A percentile compares a stretch with the other conserved stretches of the same genome.
Conservation (phyloP, 2,888 invertebrate genomes). For the Neoaliturus tenellus region DNA sequence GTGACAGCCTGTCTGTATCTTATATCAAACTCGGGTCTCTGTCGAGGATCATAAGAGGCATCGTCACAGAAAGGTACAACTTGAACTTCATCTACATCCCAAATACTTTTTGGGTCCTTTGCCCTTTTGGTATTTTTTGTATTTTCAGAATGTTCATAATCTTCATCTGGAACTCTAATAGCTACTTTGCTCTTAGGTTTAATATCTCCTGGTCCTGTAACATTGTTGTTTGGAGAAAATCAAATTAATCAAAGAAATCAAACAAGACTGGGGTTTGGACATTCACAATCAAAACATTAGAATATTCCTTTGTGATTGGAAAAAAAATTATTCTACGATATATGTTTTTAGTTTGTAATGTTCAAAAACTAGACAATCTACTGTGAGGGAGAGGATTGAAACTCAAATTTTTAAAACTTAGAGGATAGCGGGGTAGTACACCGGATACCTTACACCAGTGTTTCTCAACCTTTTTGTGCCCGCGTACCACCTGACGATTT, state of each 20-base stretch:
- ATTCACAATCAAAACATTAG: too few relatives aligned
- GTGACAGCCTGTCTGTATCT: conserved; percentile 90
- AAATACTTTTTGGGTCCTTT: conserved; percentile 70
- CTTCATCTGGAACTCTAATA: conserved; percentile 64
- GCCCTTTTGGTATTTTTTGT: conserved; percentile 52
- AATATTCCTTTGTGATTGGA: too few relatives aligned
- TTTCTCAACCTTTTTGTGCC: too few relatives aligned
- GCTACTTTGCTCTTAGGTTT: conserved; percentile 66
- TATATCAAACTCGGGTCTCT: conserved; percentile 85
- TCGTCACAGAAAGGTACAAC: conserved; percentile 69
- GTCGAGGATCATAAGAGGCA: conserved; percentile 77
- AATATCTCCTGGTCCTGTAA: conserved; percentile 73
- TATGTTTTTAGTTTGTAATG: too few relatives aligned
- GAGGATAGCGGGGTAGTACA: too few relatives aligned
- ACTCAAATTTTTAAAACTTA: too few relatives aligned
- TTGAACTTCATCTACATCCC: conserved; percentile 68
- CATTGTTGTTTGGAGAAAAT: background rate
- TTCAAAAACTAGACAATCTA: too few relatives aligned
- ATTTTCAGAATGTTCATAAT: conserved; percentile 63
- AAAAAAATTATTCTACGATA: too few relatives aligned
- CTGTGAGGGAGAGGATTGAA: too few relatives aligned
- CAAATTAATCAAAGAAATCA: background rate
- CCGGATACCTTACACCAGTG: too few relatives aligned
- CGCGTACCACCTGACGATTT: too few relatives aligned
- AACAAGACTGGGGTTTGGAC: too few relatives aligned